Conservation (phyloP, 2,113 vertebrate genomes). For the Promerops cafer region DNA sequence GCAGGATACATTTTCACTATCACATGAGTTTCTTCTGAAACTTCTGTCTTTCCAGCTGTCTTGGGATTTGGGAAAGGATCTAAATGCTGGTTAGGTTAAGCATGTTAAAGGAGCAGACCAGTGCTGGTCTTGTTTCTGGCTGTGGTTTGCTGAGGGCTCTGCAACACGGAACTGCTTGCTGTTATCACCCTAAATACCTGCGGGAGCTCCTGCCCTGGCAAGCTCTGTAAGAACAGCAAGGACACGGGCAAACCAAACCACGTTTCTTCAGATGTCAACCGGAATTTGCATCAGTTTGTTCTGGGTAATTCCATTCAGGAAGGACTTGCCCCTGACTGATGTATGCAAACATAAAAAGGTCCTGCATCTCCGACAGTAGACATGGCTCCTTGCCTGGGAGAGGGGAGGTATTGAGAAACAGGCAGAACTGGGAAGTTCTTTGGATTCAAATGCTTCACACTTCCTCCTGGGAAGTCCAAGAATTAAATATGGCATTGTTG, state of each 20-base stretch:
- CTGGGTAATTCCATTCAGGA: background rate
- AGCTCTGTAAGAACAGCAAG: background rate
- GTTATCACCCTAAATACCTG: background rate
- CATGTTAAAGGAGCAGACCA: background rate
- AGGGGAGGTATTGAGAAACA: background rate
- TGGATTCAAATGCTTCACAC: background rate
- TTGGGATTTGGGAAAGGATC: background rate
- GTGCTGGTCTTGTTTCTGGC: background rate
- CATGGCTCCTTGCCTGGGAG: background rate
- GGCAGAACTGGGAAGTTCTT: background rate
- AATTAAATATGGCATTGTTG: slow-evolving; percentile 8
- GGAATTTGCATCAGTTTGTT: background rate
- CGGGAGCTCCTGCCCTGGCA: accelerated
- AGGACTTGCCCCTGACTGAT: background rate
- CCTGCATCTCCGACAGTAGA: background rate
- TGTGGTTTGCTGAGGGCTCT: background rate
- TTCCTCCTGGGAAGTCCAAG: slow-evolving; percentile 11
- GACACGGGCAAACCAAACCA: background rate
- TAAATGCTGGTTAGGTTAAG: background rate
- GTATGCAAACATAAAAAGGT: background rate
- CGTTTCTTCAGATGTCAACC: background rate
- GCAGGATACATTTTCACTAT: background rate
- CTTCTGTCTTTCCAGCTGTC: background rate
- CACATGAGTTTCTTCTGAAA: background rate
- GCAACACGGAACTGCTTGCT: background rate